These are phyloP conservation scores for Drosophila tanythrix DNA, from an alignment of 2,888 invertebrate species.

Conservation along the genomic window DNA sequence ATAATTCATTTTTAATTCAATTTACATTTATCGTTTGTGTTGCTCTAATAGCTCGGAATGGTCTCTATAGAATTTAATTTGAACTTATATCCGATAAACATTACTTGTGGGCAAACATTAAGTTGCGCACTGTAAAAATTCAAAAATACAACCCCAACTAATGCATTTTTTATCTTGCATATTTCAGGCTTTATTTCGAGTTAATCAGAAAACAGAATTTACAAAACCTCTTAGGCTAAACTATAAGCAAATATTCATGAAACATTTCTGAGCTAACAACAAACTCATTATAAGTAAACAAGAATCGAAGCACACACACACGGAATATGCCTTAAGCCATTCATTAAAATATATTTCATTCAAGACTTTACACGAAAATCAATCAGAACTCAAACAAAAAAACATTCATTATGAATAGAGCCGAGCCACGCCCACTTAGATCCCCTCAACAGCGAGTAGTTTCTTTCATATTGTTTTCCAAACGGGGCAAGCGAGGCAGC, in stretches of 20 bases:
- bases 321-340: neutral
- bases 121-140: neutral
- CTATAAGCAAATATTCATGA: constrained; percentile 12
- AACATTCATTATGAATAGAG: constrained; percentile 34
- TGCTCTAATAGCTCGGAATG: rapidly evolving
- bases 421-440: constrained; percentile 6
- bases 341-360: constrained; percentile 29
- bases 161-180: neutral
- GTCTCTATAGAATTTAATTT: neutral
- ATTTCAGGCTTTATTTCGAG: neutral
- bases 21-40: neutral
- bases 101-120: neutral
- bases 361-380: constrained; percentile 37
- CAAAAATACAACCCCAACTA: neutral
- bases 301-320: constrained; percentile 4
- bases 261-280: neutral
- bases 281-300: constrained; percentile 38
- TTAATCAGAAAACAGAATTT: too few relatives aligned
- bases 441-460: constrained; percentile 10
- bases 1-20: too few relatives aligned
- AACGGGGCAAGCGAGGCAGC: neutral
- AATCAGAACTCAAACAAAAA: constrained; percentile 43
- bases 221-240: constrained; percentile 3
- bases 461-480: neutral
- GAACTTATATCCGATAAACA: neutral